phyloP scores from a whole-genome alignment of 2,113 vertebrate species.

The Limnothrissa miodon region DNA sequence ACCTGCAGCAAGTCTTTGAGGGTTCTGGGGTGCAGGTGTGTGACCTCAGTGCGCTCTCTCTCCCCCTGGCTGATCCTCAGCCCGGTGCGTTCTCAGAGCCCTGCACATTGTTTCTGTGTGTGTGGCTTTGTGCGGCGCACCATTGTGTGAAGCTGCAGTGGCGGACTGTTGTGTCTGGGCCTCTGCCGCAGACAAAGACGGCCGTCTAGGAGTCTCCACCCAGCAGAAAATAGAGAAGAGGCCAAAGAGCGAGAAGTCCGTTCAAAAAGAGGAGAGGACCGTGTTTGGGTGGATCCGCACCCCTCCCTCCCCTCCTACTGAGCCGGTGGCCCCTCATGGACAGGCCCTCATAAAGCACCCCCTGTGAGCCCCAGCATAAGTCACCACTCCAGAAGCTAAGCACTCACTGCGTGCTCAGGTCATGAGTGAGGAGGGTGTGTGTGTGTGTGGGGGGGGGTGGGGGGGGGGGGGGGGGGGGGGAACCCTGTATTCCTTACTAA shows the following conservation, averaged over 20 bases:
- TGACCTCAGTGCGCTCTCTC: slow-evolving; percentile 61
- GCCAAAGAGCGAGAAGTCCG: slow-evolving; percentile 7
- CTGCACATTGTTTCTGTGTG: slow-evolving; percentile 66
- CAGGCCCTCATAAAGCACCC: slow-evolving; percentile 3
- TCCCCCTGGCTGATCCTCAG: slow-evolving; percentile 56
- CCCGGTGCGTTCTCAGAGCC: slow-evolving; percentile 43
- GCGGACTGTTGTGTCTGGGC: slow-evolving; percentile 74
- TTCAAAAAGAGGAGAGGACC: slow-evolving; percentile 13
- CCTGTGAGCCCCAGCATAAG: background rate
- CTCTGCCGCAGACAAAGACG: slow-evolving; percentile 66
- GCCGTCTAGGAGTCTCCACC: slow-evolving; percentile 61
- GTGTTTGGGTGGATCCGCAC: background rate
- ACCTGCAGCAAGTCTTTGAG: slow-evolving; percentile 59
- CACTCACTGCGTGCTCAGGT: background rate
- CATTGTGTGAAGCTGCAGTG: slow-evolving; percentile 62
- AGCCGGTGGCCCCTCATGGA: slow-evolving; percentile 2
- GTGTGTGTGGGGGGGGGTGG: background rate
- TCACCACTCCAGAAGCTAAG: background rate
- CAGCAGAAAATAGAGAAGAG: slow-evolving; percentile 46
- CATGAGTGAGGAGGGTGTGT: too few species aligned
- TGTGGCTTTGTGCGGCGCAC: slow-evolving; percentile 63
- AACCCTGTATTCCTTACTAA: background rate
- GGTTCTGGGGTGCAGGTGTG: slow-evolving; percentile 71
- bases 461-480: background rate
- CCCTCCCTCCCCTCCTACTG: background rate